phyloP scores from a whole-genome alignment of 2,797 vertebrate species.

The Gorsachius magnificus region DNA sequence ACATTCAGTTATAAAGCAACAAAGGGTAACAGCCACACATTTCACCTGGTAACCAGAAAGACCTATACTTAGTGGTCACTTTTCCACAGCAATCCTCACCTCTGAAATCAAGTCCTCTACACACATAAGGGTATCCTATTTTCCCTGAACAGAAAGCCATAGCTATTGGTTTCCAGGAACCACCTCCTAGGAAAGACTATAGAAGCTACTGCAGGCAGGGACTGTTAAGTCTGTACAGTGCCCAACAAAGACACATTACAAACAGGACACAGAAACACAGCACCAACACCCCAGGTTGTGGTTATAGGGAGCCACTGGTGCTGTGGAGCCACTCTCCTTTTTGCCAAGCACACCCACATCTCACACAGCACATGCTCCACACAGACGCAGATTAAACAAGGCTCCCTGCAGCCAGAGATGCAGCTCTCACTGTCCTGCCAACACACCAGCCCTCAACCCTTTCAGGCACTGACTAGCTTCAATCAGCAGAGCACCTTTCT shows the following conservation, averaged over 20 bases:
- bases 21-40: neutral
- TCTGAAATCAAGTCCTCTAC: neutral
- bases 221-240: neutral
- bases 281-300: neutral
- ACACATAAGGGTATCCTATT: neutral
- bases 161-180: neutral
- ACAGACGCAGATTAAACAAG: neutral
- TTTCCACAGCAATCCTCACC: neutral
- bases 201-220: neutral
- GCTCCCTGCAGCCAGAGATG: neutral
- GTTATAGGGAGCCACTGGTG: too few species aligned
- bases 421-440: neutral
- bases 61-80: neutral
- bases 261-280: neutral
- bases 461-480: neutral
- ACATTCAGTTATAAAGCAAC: neutral
- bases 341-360: neutral
- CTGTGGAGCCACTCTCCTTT: too few species aligned
- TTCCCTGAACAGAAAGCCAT: neutral
- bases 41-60: neutral
- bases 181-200: neutral
- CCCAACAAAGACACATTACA: neutral
- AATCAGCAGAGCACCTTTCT: too few species aligned
- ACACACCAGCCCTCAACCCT: neutral
- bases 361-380: neutral